Conservation (phyloP, 2,888 invertebrate species). For the Hydriomena furcata region DNA sequence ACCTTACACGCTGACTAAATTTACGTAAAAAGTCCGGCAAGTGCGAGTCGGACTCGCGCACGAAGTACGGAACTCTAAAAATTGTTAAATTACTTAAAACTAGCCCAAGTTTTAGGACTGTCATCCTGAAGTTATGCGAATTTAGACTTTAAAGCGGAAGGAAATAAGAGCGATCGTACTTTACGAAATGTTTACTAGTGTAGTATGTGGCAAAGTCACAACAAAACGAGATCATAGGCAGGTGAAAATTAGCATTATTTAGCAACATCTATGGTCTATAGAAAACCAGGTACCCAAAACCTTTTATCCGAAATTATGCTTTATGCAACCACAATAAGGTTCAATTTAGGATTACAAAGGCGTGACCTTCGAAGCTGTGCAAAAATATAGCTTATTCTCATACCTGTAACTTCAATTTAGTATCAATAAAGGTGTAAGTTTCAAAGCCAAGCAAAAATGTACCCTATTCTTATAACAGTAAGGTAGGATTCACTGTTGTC, state of each 20-base stretch:
- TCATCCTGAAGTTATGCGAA: too few species aligned
- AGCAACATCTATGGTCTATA: not conserved
- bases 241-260: conserved; percentile 5
- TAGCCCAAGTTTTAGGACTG: too few species aligned
- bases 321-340: not conserved
- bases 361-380: not conserved
- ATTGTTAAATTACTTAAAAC: too few species aligned
- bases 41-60: too few species aligned
- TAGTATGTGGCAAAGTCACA: too few species aligned
- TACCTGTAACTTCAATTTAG: not conserved
- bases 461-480: not conserved
- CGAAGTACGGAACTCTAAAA: too few species aligned
- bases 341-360: not conserved
- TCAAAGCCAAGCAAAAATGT: not conserved
- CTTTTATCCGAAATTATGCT: not conserved
- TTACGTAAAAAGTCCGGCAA: too few species aligned
- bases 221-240: not conserved
- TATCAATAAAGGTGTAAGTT: not conserved
- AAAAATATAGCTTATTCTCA: not conserved
- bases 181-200: too few species aligned
- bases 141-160: too few species aligned
- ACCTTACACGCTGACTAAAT: too few species aligned
- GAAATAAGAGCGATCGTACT: too few species aligned
- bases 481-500: not conserved
- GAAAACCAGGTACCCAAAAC: not conserved